phyloP scores from a whole-genome alignment of 2,797 vertebrate species.

The Tenualosa thibaudeaui region DNA sequence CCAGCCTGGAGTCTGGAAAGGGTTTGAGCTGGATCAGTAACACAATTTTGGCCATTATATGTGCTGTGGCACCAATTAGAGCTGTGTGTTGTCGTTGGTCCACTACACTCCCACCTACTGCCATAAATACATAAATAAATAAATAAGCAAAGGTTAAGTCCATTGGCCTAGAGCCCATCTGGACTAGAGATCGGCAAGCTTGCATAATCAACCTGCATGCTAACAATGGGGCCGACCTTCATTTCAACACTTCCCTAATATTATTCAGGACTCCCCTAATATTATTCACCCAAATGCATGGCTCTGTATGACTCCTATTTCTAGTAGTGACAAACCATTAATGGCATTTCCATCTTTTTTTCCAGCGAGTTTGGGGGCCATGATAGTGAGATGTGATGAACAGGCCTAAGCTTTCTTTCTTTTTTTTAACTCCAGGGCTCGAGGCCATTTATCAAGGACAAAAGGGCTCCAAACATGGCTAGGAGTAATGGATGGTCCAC shows the following conservation, averaged over 20 bases:
- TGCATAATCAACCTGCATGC: conserved; percentile 50
- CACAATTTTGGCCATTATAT: neutral
- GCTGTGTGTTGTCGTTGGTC: neutral
- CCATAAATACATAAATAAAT: conserved; percentile 16
- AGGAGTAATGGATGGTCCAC: conserved; percentile 72
- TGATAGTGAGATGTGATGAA: conserved; percentile 11
- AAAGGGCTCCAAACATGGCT: conserved; percentile 73
- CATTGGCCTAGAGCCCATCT: conserved; percentile 18
- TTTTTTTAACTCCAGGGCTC: neutral
- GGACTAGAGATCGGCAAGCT: neutral
- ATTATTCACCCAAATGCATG: conserved; percentile 16
- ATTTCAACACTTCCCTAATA: conserved; percentile 45
- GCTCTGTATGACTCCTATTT: conserved; percentile 17
- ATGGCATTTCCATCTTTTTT: conserved; percentile 19
- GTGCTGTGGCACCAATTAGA: conserved; percentile 2
- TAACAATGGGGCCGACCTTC: conserved; percentile 35
- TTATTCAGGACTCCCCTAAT: conserved; percentile 19
- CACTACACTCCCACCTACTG: neutral
- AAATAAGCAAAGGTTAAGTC: conserved; percentile 4
- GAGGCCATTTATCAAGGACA: conserved; percentile 76
- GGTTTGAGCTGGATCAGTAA: neutral
- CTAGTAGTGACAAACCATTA: conserved; percentile 15
- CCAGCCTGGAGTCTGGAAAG: neutral
- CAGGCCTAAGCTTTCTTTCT: neutral
- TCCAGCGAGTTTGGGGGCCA: conserved; percentile 8